A percentile compares a stretch with the other conserved stretches of the same genome.
Evolutionary conservation across 35 echinoderm and acorn worm species (phyloP).

Genomic region (Strongylocentrotus purpuratus): DNA sequence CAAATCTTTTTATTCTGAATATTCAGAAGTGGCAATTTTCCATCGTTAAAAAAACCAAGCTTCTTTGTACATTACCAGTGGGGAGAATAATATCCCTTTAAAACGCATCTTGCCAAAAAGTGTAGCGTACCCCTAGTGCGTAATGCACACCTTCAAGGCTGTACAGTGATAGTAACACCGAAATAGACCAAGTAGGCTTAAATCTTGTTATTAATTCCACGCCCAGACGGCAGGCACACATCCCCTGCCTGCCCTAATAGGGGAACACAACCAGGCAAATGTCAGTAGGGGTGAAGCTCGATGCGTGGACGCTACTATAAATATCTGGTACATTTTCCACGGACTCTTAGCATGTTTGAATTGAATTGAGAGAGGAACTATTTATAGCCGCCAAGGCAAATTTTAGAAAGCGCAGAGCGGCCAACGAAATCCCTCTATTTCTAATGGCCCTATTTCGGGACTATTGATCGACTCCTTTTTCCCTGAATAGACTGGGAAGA

Average conservation of each 20-base stretch:
- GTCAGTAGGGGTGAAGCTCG: neutral
- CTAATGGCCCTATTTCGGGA: neutral
- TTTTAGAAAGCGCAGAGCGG: neutral
- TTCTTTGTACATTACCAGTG: neutral
- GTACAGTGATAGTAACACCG: neutral
- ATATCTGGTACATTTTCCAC: neutral
- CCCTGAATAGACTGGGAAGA: neutral
- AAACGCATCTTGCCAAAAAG: neutral
- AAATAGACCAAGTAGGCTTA: constrained; percentile 3
- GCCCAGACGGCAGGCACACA: neutral
- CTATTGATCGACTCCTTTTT: neutral
- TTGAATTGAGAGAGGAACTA: neutral
- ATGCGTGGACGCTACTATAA: neutral
- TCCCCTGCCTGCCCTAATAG: neutral
- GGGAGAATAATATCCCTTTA: neutral
- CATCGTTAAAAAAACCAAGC: neutral
- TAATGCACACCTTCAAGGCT: neutral
- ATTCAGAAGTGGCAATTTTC: neutral
- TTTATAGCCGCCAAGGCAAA: neutral
- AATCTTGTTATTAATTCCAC: constrained; percentile 13
- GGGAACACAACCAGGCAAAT: neutral
- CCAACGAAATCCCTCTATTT: neutral
- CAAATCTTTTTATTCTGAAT: too few relatives aligned
- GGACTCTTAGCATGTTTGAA: neutral
- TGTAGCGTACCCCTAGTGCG: neutral